Evolutionary conservation across 2,888 invertebrate species (phyloP).

Genomic region (Caenorhabditis becei): DNA sequence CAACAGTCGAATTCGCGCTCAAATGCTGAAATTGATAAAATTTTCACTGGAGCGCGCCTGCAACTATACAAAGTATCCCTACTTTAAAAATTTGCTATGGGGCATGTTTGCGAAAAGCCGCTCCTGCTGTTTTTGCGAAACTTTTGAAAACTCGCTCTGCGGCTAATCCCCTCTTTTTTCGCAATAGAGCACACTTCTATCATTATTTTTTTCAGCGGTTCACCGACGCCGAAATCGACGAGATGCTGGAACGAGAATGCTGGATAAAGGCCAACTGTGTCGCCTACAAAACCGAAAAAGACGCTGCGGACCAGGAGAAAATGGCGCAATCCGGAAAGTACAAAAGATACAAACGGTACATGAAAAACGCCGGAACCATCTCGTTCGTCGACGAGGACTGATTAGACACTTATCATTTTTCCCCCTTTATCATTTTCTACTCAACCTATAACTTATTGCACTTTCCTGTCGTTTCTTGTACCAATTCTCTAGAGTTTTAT

Average conservation of each 20-base stretch:
- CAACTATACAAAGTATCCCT: too few relatives aligned
- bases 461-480: background rate
- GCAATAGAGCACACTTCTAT: too few relatives aligned
- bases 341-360: constrained; percentile 91
- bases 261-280: constrained; percentile 90
- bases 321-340: constrained; percentile 90
- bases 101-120: too few relatives aligned
- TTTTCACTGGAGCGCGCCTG: too few relatives aligned
- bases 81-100: too few relatives aligned
- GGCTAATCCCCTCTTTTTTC: too few relatives aligned
- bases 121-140: too few relatives aligned
- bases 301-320: constrained; percentile 90
- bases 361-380: constrained; percentile 92
- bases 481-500: constrained; percentile 19
- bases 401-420: constrained; percentile 40
- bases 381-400: constrained; percentile 87
- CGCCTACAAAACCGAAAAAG: constrained; percentile 88
- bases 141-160: background rate
- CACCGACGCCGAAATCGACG: constrained; percentile 88
- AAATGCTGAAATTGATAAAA: too few relatives aligned
- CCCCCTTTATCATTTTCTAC: constrained; percentile 14
- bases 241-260: constrained; percentile 88
- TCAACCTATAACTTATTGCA: background rate
- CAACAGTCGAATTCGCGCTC: too few relatives aligned
- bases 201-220: constrained; percentile 83